A percentile compares a stretch with the other conserved stretches of the same genome.
Conservation (phyloP, 1,140 invertebrate genomes). For the Drosophila kanapiae region DNA sequence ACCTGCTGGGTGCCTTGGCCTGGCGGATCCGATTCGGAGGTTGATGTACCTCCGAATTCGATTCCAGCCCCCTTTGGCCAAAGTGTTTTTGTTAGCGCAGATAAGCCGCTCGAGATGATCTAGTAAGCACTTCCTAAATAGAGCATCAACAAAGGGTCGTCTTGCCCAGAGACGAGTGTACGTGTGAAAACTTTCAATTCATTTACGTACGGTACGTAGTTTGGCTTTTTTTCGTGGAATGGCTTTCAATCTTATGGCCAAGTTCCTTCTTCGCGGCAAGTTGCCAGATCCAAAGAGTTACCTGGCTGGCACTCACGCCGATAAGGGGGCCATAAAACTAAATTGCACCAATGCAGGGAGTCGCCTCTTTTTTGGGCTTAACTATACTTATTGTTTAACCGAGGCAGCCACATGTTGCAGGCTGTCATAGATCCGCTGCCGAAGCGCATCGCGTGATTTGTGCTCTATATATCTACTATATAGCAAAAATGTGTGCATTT, state of each 20-base stretch:
- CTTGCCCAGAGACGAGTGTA: slow-evolving; percentile 6
- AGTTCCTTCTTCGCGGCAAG: slow-evolving; percentile 16
- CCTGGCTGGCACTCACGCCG: slow-evolving; percentile 11
- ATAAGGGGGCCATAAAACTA: slow-evolving; percentile 43
- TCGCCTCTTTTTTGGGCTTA: slow-evolving; percentile 6
- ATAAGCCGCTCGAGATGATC: slow-evolving; percentile 48
- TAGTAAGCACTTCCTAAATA: slow-evolving; percentile 32
- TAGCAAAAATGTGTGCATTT: slow-evolving; percentile 19
- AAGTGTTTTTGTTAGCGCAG: slow-evolving; percentile 45
- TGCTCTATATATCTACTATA: slow-evolving; percentile 16
- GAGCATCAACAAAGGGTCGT: slow-evolving; percentile 33
- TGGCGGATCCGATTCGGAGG: slow-evolving; percentile 31
- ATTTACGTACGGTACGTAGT: slow-evolving; percentile 32
- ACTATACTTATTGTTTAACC: slow-evolving; percentile 21
- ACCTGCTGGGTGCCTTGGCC: slow-evolving; percentile 46
- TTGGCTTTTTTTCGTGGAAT: slow-evolving; percentile 10
- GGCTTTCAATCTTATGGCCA: slow-evolving; percentile 16
- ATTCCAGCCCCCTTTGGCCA: slow-evolving; percentile 28
- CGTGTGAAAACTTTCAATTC: slow-evolving; percentile 52
- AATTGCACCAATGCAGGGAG: slow-evolving; percentile 36
- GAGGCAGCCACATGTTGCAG: slow-evolving; percentile 44
- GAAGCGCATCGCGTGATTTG: slow-evolving; percentile 56
- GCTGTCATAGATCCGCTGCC: slow-evolving; percentile 28
- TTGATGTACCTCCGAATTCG: slow-evolving; percentile 47
- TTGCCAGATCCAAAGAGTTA: slow-evolving; percentile 21